These are phyloP conservation scores for Hoplias malabaricus DNA, from an alignment of 2,113 vertebrate genomes.

Conservation along the genomic window DNA sequence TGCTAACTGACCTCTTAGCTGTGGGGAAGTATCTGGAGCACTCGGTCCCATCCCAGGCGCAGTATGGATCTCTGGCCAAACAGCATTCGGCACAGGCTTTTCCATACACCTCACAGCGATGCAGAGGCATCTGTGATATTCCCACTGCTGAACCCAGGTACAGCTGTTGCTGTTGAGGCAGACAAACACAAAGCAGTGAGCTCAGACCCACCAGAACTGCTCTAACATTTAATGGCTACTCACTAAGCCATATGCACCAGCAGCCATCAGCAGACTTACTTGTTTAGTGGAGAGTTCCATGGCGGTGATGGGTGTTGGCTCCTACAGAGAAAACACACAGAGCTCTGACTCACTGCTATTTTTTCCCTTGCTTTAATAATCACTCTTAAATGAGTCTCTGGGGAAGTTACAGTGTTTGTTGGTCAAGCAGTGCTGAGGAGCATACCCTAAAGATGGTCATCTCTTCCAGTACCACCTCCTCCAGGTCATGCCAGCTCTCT, in stretches of 20 bases:
- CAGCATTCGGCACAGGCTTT: conserved; percentile 97
- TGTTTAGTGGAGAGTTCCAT: conserved; percentile 98
- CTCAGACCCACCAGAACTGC: conserved; percentile 13
- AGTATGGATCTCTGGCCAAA: conserved; percentile 96
- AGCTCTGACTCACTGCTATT: conserved; percentile 5
- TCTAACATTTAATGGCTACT: not conserved
- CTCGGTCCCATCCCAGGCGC: conserved; percentile 93
- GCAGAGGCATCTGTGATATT: conserved; percentile 91
- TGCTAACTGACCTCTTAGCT: conserved; percentile 86
- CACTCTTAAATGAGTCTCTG: not conserved
- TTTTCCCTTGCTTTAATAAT: not conserved
- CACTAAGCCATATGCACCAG: not conserved
- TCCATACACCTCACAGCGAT: conserved; percentile 94
- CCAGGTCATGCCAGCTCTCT: conserved; percentile 96
- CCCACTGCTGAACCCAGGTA: conserved; percentile 89
- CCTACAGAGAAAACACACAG: conserved; percentile 70
- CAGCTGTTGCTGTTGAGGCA: conserved; percentile 88
- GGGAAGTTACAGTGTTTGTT: conserved; percentile 12
- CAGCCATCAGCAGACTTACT: conserved; percentile 67
- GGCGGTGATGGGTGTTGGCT: conserved; percentile 88
- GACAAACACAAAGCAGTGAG: conserved; percentile 27
- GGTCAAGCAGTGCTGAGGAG: conserved; percentile 8
- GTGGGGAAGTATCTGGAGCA: conserved; percentile 97
- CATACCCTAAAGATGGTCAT: conserved; percentile 95
- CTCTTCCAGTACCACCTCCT: conserved; percentile 97